Base-by-base conservation (phyloP, 2,113 vertebrate genomes). In the Varanus komodoensis region DNA sequence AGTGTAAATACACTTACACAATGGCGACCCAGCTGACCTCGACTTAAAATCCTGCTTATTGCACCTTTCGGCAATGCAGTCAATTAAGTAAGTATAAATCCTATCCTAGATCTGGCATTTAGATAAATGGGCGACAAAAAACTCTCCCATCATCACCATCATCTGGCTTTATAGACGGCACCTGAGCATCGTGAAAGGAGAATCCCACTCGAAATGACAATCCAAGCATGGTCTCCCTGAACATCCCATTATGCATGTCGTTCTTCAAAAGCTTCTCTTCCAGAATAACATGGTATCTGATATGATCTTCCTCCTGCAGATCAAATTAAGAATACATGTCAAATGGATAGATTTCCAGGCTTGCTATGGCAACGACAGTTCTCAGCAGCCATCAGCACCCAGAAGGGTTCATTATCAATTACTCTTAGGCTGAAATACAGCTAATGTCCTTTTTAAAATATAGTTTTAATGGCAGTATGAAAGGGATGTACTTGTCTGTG, bases 211-310 rank as follows among this genome's bases (percentile, higher is more conserved):
- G 97, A 92, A 97, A 98, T 92, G 98, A 98, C 90, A 97, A 96
- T 0, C 99, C 99, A 0, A 99, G 96, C 98, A 99, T 97, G 21
- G 98, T 98, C 81, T 97, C 96, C 81, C 97, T 97, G 96, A 98
- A 98, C 92, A 98, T 98, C 86, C 99, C 99, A 0, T 96, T 93
- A 95, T 96, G 97, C 79, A 99, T 96, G 88, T 98, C 95, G 0
- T 97, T 97, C 94, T 96, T 98, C 92, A 98, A 93, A 61, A 99
- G 96, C 57, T 97, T 98, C 93, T 99, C 97, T 1, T 94, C 95
- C 32, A 97, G 77, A 87, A 99, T 88, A 87, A 99, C 50, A 0
- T 99, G 99, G 82, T 99, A 99, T 69, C 90, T 97, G 4, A 98
- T 97, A 1, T 96, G 91, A 19, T 97, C 97, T 80, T 98, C 94